Percentiles rank a stretch among this genome's conserved stretches.
Conservation (phyloP, 2,888 invertebrate genomes). For the Ceratothoa steindachneri region DNA sequence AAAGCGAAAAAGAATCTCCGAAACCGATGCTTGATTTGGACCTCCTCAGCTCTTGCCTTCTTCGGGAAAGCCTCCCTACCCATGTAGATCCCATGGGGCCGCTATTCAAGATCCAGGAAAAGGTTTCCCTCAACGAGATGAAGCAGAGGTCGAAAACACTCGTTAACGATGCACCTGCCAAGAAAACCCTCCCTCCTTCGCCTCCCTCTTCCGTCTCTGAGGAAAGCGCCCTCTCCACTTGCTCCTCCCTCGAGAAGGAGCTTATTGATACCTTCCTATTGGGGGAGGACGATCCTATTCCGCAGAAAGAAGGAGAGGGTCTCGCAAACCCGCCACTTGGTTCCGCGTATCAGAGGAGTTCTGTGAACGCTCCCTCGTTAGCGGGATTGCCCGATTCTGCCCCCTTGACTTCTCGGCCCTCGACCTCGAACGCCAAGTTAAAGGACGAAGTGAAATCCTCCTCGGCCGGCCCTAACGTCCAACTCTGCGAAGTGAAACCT, state of each 20-base stretch:
- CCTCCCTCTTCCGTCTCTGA: neutral
- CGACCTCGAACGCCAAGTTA: neutral
- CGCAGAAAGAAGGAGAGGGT: conserved; percentile 32
- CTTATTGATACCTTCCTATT: neutral
- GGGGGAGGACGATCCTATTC: conserved; percentile 28
- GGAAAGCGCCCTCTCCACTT: neutral
- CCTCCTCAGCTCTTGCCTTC: conserved; percentile 53
- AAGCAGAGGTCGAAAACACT: conserved; percentile 35
- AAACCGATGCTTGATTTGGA: conserved; percentile 6
- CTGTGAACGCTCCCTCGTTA: conserved; percentile 11
- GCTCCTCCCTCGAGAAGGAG: neutral
- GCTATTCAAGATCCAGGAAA: conserved; percentile 54
- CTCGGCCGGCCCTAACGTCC: neutral
- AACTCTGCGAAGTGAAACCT: conserved; percentile 36
- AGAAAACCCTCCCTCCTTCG: neutral
- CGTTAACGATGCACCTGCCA: conserved; percentile 14
- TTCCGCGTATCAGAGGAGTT: conserved; percentile 4
- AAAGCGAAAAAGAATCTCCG: neutral
- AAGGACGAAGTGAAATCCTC: neutral
- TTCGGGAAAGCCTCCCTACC: conserved; percentile 64
- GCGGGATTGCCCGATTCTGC: neutral
- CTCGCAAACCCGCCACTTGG: conserved; percentile 25
- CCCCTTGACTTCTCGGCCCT: neutral
- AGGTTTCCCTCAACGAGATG: conserved; percentile 64
- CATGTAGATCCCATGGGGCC: conserved; percentile 55